Percentiles rank a stretch among this genome's conserved stretches.
Conservation (phyloP, 2,797 vertebrate species). For the Ctenopoma multispine region DNA sequence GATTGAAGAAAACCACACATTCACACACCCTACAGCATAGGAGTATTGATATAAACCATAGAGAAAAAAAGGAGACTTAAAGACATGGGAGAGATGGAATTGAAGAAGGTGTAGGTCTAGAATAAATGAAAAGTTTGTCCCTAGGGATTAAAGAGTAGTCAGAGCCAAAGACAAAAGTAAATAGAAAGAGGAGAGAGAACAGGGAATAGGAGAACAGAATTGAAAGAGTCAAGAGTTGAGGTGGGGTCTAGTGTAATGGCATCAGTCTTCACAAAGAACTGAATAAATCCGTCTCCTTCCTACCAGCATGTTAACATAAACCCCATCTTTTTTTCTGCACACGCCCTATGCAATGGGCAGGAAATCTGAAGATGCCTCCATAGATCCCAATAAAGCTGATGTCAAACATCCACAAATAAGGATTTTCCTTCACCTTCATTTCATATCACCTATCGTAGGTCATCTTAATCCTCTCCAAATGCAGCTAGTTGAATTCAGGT, state of each 20-base stretch:
- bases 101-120: slow-evolving; percentile 53
- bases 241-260: slow-evolving; percentile 50
- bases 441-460: slow-evolving; percentile 6
- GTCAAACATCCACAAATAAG: slow-evolving; percentile 29
- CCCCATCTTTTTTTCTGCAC: slow-evolving; percentile 48
- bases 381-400: slow-evolving; percentile 29
- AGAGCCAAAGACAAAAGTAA: slow-evolving; percentile 60
- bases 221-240: slow-evolving; percentile 17
- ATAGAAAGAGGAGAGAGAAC: slow-evolving; percentile 41
- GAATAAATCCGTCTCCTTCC: slow-evolving; percentile 53
- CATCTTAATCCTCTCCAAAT: slow-evolving; percentile 21
- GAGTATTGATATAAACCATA: slow-evolving; percentile 33
- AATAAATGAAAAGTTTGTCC: slow-evolving; percentile 62
- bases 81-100: slow-evolving; percentile 33
- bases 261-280: slow-evolving; percentile 56
- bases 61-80: slow-evolving; percentile 7
- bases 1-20: slow-evolving; percentile 4
- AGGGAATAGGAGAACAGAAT: slow-evolving; percentile 32
- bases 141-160: slow-evolving; percentile 41
- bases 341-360: background rate
- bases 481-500: slow-evolving; percentile 9
- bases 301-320: slow-evolving; percentile 58
- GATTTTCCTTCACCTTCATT: slow-evolving; percentile 15
- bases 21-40: slow-evolving; percentile 5
- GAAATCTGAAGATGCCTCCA: slow-evolving; percentile 1